Base-by-base conservation (phyloP, 1,140 invertebrate genomes). In the Aphelenchoides avenae region DNA sequence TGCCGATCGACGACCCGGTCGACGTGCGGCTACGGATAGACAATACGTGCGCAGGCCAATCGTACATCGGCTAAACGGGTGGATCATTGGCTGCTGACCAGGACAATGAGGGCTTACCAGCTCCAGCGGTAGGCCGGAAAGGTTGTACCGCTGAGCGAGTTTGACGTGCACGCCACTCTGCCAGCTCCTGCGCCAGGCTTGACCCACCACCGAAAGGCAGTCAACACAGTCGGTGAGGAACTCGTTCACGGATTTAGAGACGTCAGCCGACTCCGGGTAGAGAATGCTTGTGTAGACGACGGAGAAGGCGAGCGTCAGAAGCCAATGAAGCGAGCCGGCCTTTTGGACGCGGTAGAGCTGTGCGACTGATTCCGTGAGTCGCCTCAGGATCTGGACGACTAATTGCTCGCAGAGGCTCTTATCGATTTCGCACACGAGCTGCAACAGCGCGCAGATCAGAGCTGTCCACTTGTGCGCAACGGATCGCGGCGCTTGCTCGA, bases 381-480 rank as follows among this genome's bases (percentile, higher is more conserved):
- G 29, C 22, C 18, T 15, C 22, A 42, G 15, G 3, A 49, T 3
- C 3, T 13, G 5, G 1, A 33, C 18, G 20, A 49, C n/a, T 1
- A 49, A 49, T 4, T 42, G 4, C 29, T 46, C n/a, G 5, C 3
- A 20, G 20, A 46, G 39, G 18, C n/a, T 4, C 33, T 4, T 4
- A 22, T 11, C n/a, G 15, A 15, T 36, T 13, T 13, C n/a, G n/a
- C 22, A 13, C 24, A 5, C 13, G 13, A 46, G 22, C 41, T 49
- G 29, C 13, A 49, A 22, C 22, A 49, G 26, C 13, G 24, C 47
- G 29, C 47, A 49, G 20, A 49, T 24, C 22, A 49, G 5, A 49
- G 41, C 18, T 1, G 47, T 49, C 47, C 47, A 49, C 41, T 49
- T 49, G 15, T 31, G 37, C n/a, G 47, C 30, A 49, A 46, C 15